Evolutionary conservation across 2,797 vertebrate species (phyloP).

Genomic region (Diplodus puntazzo): DNA sequence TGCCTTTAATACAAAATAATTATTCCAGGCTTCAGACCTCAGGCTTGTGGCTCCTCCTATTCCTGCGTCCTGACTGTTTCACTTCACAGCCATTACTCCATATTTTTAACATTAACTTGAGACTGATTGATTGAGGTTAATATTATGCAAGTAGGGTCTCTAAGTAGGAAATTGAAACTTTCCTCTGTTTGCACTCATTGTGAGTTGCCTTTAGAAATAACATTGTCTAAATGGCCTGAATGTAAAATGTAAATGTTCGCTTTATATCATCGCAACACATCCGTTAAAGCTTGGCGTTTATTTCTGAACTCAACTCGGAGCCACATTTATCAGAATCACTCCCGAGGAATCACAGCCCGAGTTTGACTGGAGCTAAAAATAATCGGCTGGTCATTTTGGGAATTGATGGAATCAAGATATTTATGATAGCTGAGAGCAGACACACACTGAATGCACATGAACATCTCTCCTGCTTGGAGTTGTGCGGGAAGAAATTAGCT

Average conservation of each 20-base stretch:
- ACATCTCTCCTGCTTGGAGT: background rate
- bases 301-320: conserved; percentile 24
- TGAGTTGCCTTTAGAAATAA: conserved; percentile 22
- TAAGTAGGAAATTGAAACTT: conserved; percentile 10
- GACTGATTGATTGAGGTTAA: conserved; percentile 32
- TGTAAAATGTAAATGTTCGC: conserved; percentile 26
- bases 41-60: background rate
- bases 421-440: background rate
- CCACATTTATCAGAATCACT: conserved; percentile 40
- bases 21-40: background rate
- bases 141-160: conserved; percentile 13
- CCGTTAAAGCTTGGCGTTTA: conserved; percentile 37
- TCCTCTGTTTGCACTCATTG: conserved; percentile 6
- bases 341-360: conserved; percentile 12
- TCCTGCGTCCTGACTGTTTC: conserved; percentile 2
- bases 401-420: conserved; percentile 1
- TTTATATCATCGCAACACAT: conserved; percentile 23
- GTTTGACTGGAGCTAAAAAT: conserved; percentile 25
- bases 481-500: background rate
- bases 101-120: conserved; percentile 12
- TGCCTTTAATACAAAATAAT: background rate
- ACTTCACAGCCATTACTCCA: background rate
- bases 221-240: conserved; percentile 10
- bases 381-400: background rate
- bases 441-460: background rate